phyloP scores from a whole-genome alignment of 2,113 vertebrate species.

The Oncorhynchus tshawytscha region DNA sequence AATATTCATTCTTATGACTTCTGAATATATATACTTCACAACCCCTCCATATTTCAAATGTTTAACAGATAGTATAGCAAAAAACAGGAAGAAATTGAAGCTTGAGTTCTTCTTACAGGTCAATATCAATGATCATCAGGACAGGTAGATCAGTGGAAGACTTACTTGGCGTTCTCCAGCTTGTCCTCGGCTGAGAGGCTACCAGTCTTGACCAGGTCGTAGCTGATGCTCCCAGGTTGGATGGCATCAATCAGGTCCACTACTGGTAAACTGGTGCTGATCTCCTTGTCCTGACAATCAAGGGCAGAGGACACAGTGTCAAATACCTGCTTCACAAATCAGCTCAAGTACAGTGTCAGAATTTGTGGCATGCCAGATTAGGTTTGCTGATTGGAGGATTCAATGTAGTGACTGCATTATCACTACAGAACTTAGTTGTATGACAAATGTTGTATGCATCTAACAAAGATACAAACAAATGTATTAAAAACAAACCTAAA shows the following conservation, averaged over 20 bases:
- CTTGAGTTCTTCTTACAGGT: too few species aligned
- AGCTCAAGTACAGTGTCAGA: background rate
- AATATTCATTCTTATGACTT: too few species aligned
- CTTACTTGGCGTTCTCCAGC: slow-evolving; percentile 96
- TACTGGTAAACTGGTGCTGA: slow-evolving; percentile 91
- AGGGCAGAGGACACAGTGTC: background rate
- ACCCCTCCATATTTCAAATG: too few species aligned
- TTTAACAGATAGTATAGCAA: too few species aligned
- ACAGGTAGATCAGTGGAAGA: background rate
- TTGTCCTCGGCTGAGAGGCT: slow-evolving; percentile 85
- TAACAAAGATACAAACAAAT: background rate
- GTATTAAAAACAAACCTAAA: background rate
- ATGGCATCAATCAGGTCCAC: slow-evolving; percentile 97
- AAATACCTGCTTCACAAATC: background rate
- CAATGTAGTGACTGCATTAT: background rate
- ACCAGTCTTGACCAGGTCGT: slow-evolving; percentile 91
- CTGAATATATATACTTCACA: too few species aligned
- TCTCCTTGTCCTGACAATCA: slow-evolving; percentile 84
- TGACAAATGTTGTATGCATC: too few species aligned
- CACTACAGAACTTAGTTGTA: background rate
- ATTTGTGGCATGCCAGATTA: background rate
- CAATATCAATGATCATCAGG: too few species aligned
- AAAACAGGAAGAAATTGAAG: too few species aligned
- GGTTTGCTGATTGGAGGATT: too few species aligned
- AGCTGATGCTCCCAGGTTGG: slow-evolving; percentile 90